Percentiles rank a stretch among this genome's conserved stretches.
Conservation (phyloP, 2,888 invertebrate genomes). For the Coleophora deauratella region DNA sequence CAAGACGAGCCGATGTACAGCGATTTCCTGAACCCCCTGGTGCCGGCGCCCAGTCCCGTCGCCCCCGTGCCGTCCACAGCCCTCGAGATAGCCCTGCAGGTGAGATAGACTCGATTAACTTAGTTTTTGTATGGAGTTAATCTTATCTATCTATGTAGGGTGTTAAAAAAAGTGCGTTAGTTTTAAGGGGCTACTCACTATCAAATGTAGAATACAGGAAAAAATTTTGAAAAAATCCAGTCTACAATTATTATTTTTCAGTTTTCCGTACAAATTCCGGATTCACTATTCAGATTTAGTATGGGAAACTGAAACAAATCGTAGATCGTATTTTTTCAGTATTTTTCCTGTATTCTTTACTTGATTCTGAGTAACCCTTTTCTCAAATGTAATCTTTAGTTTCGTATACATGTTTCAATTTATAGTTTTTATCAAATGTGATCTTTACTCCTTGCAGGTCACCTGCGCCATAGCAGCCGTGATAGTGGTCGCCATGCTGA, state of each 20-base stretch:
- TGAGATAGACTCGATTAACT: constrained; percentile 31
- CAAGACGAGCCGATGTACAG: constrained; percentile 79
- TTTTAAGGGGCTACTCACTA: background rate
- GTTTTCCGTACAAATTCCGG: no score
- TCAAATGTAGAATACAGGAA: background rate
- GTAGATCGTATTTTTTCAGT: no score
- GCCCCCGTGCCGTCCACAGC: constrained; percentile 47
- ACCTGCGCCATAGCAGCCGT: constrained; percentile 50
- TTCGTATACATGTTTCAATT: no score
- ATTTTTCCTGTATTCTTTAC: no score
- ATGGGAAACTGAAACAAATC: no score
- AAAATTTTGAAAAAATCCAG: no score
- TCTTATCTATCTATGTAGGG: background rate
- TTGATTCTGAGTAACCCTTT: background rate
- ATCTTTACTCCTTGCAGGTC: constrained; percentile 30
- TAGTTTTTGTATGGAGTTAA: background rate
- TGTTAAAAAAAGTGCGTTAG: background rate
- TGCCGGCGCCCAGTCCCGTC: constrained; percentile 77
- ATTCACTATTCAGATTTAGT: no score
- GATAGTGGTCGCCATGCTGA: constrained; percentile 41
- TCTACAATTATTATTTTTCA: no score
- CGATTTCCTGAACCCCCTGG: constrained; percentile 81
- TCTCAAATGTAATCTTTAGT: no score
- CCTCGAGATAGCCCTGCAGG: constrained; percentile 79
- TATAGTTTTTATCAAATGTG: no score